Evolutionary conservation across 2,888 invertebrate genomes (phyloP), one percentile per base, ranked within the genome.

Genomic region (Pseudococcus viburni): DNA sequence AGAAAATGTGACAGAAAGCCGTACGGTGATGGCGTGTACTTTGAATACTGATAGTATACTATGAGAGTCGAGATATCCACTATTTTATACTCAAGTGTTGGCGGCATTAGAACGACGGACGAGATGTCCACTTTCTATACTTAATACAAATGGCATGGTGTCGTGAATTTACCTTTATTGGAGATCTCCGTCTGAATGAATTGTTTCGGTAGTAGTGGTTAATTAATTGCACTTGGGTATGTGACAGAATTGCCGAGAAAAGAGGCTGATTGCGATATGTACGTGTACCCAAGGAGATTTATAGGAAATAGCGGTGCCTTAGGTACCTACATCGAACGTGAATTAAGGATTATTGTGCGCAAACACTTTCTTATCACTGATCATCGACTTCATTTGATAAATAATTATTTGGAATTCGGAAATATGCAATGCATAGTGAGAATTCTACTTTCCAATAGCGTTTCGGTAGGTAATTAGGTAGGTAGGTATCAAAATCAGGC

Each of bases 1-100:
- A 80, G 46, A 46, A 80, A 80, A 80, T 73, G 80, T 80, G 80
- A 80, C 80, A 80, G 80, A 80, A 46, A 46, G 80, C 19, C 46
- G 73, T 33, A 73, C 33, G 73, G 33, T 73, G 73, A 73, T 73
- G 73, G 73, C 73, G 73, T 73, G 73, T 33, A 33, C 73, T 33
- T 73, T 73, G 33, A 73, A 73, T 73, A 33, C 73, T 33, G 73
- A 73, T 73, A 73, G 26, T 73, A 73, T 73, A 26, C 22, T 8
- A 73, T 73, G n/a, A 59, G 59, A 59, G 59, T 17, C n/a, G n/a
- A 12, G n/a, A 22, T 59, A 39, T 39, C 39, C 6, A 59, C 59
- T 19, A 33, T 73, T 73, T 73, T 73, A 73, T n/a, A n/a, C 73
- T 73, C 73, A 73, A 26, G 73, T 73, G 73, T 73, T 73, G 73